Conservation (phyloP, 2,888 invertebrate genomes). For the Anarsia innoxiella region DNA sequence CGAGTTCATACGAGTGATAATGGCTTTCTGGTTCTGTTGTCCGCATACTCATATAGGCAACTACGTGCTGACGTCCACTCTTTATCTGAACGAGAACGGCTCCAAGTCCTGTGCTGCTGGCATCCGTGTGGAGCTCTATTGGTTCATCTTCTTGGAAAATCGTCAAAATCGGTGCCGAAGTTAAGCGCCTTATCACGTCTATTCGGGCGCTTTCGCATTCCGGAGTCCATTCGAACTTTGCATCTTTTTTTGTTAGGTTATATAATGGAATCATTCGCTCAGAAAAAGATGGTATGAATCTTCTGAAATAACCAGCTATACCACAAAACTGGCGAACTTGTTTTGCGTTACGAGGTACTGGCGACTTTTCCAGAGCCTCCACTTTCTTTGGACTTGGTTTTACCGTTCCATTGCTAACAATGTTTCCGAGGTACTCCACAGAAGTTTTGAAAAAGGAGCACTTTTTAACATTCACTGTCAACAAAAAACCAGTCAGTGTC, state of each 20-base stretch:
- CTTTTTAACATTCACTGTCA: too few species aligned
- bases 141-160: slow-evolving; percentile 7
- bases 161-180: neutral
- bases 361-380: too few species aligned
- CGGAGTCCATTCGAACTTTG: slow-evolving; percentile 6
- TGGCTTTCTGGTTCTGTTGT: slow-evolving; percentile 21
- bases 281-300: too few species aligned
- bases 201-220: neutral
- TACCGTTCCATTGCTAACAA: too few species aligned
- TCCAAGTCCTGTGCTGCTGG: slow-evolving; percentile 21
- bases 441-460: too few species aligned
- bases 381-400: too few species aligned
- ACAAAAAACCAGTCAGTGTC: too few species aligned
- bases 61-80: slow-evolving; percentile 9
- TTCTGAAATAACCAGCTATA: too few species aligned
- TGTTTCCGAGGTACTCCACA: too few species aligned
- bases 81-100: slow-evolving; percentile 26
- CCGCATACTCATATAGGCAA: slow-evolving; percentile 29
- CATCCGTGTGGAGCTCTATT: slow-evolving; percentile 28
- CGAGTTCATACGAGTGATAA: slow-evolving; percentile 33
- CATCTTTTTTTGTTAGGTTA: slow-evolving; percentile 25
- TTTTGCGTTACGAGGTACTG: too few species aligned
- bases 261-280: too few species aligned
- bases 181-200: neutral
- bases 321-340: too few species aligned